Base-by-base conservation (phyloP, 2,113 vertebrate genomes). In the Sebastes fasciatus region DNA sequence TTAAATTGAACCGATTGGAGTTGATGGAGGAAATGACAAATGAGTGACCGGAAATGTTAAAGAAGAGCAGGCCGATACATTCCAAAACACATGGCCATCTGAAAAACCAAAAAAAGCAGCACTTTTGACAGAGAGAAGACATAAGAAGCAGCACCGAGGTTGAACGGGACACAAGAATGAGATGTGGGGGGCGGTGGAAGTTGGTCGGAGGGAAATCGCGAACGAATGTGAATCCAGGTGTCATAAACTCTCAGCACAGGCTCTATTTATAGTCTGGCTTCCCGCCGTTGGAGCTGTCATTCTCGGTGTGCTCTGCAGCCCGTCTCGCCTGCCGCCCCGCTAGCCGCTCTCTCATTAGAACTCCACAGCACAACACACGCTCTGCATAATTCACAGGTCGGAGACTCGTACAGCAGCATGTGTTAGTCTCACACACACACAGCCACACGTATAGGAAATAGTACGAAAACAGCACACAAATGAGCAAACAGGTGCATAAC, bases 251-350 rank as follows among this genome's bases (percentile, higher is more conserved):
- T 66, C 83, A 54, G 78, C 80, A 60, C 85, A 58, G 74, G 72
- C n/a, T 91, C 84, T 91, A 93, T 93, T 90, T 90, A 88, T 93
- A 90, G 89, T 40, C 46, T 7, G 34, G 76, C 86, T 49, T 60
- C 88, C 85, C 11, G 68, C 84, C 83, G 87, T 42, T 55, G 60
- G 74, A 85, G 70, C 84, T 90, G 88, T 88, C 89, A 80, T 63
- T 76, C 82, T 74, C 65, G 5, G 62, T 61, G 62, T 67, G 86
- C 80, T 85, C 82, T 58, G 79, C 89, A 85, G 84, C 86, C 76
- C 26, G 42, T 64, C 74, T 83, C 74, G 82, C 73, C 80, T 64
- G 74, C 78, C 60, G 51, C 86, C 34, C 84, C 51, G 67, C 74
- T 21, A 54, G 72, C 81, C 76, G 23, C 83, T 5, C 62, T 67